Conservation (phyloP, 2,888 invertebrate genomes). For the Pollenia amentaria region DNA sequence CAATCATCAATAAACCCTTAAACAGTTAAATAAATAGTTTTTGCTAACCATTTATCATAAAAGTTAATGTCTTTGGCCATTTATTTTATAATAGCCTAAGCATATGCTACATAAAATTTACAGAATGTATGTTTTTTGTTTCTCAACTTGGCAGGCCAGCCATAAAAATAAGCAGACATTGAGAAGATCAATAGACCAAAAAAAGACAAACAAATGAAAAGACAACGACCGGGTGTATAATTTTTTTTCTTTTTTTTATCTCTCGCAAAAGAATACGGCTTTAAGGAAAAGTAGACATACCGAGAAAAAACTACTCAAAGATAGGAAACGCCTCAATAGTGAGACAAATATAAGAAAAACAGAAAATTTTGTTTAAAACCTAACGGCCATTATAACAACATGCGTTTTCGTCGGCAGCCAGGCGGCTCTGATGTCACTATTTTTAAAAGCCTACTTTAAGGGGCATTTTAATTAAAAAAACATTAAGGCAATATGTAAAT, state of each 20-base stretch:
- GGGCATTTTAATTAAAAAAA: no score
- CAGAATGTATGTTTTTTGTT: not conserved
- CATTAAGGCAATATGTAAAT: no score
- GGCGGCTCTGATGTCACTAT: no score
- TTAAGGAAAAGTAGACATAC: not conserved
- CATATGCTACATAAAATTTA: conserved; percentile 29
- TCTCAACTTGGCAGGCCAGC: conserved; percentile 4
- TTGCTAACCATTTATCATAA: conserved; percentile 14
- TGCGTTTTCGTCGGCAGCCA: no score
- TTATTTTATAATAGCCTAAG: conserved; percentile 43
- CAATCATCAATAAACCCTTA: conserved; percentile 37
- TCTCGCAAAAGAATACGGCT: no score
- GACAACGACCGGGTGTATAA: conserved; percentile 15
- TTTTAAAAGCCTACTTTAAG: no score
- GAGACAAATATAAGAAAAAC: conserved; percentile 20
- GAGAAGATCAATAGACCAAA: conserved; percentile 49
- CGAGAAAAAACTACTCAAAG: not conserved
- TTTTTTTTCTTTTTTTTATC: not conserved
- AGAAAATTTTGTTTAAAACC: not conserved
- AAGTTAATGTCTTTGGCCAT: conserved; percentile 14
- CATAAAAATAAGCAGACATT: conserved; percentile 41
- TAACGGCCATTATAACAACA: no score
- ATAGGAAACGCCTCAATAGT: conserved; percentile 44
- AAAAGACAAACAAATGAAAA: not conserved
- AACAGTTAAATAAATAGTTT: conserved; percentile 9